Evolutionary conservation across 2,113 vertebrate genomes (phyloP).

Genomic region (Oenanthe oenanthe): DNA sequence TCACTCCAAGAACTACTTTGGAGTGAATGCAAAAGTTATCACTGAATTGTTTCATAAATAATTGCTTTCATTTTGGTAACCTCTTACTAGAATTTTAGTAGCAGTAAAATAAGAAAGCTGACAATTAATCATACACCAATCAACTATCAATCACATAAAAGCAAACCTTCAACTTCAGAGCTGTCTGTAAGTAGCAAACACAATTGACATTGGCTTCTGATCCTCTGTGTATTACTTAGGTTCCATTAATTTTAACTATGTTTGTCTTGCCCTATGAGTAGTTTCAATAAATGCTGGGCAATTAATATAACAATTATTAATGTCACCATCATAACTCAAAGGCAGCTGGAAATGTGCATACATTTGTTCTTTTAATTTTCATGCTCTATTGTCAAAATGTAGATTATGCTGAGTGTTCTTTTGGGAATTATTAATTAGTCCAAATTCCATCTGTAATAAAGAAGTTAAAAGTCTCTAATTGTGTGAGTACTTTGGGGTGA

Average conservation of each 20-base stretch:
- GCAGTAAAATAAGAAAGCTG: not conserved
- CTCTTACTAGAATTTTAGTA: not conserved
- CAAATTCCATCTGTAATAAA: constrained; percentile 8
- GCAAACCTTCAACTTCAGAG: not conserved
- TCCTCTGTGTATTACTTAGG: constrained; percentile 4
- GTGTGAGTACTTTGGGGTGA: not conserved
- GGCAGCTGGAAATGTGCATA: not conserved
- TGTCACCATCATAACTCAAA: constrained; percentile 36
- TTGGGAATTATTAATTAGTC: constrained; percentile 15
- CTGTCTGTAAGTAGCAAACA: not conserved
- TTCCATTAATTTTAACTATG: constrained; percentile 65
- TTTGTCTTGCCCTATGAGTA: constrained; percentile 22
- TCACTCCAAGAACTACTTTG: not conserved
- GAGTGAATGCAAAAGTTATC: not conserved
- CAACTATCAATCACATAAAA: not conserved
- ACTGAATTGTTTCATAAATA: not conserved
- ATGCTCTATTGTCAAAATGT: constrained; percentile 42
- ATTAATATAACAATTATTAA: constrained; percentile 42
- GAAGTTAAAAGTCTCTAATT: constrained; percentile 26
- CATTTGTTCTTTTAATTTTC: constrained; percentile 48
- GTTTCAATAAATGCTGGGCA: constrained; percentile 42
- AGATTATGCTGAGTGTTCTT: constrained; percentile 15
- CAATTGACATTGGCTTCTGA: not conserved
- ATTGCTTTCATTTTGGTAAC: not conserved
- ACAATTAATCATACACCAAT: not conserved